Evolutionary conservation across 1,140 invertebrate genomes (phyloP).

Genomic region (Listronotus oregonensis): DNA sequence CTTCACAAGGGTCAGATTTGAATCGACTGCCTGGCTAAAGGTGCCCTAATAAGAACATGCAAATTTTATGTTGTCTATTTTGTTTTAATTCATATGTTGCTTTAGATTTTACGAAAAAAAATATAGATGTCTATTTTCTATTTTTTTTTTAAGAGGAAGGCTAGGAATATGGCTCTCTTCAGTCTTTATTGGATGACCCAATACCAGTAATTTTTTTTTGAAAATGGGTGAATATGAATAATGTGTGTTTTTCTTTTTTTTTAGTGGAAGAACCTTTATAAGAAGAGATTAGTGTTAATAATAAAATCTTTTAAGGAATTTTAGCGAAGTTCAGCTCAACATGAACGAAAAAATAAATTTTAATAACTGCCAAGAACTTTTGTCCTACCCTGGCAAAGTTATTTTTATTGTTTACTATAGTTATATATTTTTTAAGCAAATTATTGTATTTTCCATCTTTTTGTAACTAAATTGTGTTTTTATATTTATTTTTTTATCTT

Average conservation of each 20-base stretch:
- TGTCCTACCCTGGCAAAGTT: conserved; percentile 20
- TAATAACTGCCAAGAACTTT: conserved; percentile 18
- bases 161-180: no score
- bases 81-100: no score
- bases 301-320: background rate
- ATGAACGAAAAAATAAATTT: conserved; percentile 34
- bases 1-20: no score
- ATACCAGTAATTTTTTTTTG: conserved; percentile 1
- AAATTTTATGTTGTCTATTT: no score
- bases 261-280: conserved; percentile 53
- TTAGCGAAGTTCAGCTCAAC: conserved; percentile 30
- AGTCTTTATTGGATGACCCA: no score
- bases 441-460: conserved; percentile 28
- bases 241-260: conserved; percentile 36
- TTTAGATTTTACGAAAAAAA: no score
- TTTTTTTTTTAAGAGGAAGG: no score
- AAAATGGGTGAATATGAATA: background rate
- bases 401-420: conserved; percentile 11
- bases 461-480: conserved; percentile 13
- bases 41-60: no score
- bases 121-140: no score
- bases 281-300: conserved; percentile 49
- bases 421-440: conserved; percentile 23
- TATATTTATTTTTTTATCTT: conserved; percentile 20
- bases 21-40: no score